Evolutionary conservation across 2,888 invertebrate species (phyloP).

Genomic region (Apamea epomidion): DNA sequence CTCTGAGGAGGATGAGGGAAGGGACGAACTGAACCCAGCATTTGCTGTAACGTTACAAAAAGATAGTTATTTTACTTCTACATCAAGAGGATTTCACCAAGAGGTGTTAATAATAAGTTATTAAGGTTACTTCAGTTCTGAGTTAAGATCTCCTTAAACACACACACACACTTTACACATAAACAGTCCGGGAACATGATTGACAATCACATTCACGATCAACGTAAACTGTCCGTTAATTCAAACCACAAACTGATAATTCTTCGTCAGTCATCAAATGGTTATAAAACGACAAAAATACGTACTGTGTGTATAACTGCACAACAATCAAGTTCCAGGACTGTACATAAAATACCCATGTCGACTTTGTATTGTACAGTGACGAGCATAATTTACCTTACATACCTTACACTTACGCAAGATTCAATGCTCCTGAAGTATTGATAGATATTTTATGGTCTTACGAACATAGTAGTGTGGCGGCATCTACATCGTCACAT

Average conservation of each 20-base stretch:
- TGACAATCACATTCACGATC: background rate
- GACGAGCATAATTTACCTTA: background rate
- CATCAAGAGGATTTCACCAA: background rate
- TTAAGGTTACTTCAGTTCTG: background rate
- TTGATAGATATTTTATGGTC: background rate
- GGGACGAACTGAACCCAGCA: conserved; percentile 81
- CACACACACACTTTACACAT: background rate
- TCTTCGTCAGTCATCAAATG: background rate
- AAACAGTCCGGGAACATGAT: background rate
- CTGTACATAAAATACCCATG: background rate
- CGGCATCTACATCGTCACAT: background rate
- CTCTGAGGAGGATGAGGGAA: conserved; percentile 83
- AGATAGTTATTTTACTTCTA: conserved; percentile 2
- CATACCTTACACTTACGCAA: background rate
- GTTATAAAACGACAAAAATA: background rate
- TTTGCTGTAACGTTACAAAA: conserved; percentile 75
- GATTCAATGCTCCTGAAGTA: background rate
- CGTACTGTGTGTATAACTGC: background rate
- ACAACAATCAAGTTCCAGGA: background rate
- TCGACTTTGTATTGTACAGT: background rate
- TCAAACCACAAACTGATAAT: background rate
- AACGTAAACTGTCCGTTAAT: background rate
- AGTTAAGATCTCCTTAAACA: conserved; percentile 1
- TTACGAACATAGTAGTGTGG: background rate
- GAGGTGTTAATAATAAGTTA: background rate